Conservation (phyloP, 2,113 vertebrate genomes). For the Myiopsitta monachus region DNA sequence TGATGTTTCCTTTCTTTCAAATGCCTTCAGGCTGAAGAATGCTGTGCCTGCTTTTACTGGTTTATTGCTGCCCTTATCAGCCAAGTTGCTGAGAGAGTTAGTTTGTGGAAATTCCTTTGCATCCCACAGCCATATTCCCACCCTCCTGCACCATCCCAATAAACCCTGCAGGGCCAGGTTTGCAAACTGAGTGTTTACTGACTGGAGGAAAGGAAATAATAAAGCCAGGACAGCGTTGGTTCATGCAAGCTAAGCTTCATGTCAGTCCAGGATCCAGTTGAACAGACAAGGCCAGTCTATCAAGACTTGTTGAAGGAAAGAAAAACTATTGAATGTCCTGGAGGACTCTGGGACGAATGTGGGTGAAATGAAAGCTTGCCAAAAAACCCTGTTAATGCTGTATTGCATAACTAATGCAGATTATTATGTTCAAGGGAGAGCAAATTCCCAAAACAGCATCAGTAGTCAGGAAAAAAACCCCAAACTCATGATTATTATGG, state of each 20-base stretch:
- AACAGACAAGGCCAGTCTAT: neutral
- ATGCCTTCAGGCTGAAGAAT: neutral
- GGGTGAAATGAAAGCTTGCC: neutral
- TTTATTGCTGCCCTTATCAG: neutral
- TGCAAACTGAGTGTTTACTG: neutral
- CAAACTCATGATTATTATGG: neutral
- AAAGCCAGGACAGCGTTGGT: neutral
- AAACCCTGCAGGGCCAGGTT: neutral
- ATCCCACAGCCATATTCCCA: neutral
- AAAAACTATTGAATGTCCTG: neutral
- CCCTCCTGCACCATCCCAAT: neutral
- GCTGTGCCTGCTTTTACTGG: neutral
- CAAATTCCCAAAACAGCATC: slow-evolving; percentile 15
- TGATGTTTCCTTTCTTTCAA: neutral
- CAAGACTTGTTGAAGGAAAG: neutral
- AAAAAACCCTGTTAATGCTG: neutral
- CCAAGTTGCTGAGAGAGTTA: slow-evolving; percentile 5
- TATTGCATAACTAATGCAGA: neutral
- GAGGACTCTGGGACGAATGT: neutral
- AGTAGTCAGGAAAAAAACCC: neutral
- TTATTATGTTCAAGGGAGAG: neutral
- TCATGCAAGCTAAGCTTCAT: neutral
- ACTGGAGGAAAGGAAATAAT: neutral
- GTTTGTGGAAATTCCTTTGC: slow-evolving; percentile 3
- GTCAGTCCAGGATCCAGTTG: neutral